Evolutionary conservation across 2,797 vertebrate genomes (phyloP).

Genomic region (Manis javanica): DNA sequence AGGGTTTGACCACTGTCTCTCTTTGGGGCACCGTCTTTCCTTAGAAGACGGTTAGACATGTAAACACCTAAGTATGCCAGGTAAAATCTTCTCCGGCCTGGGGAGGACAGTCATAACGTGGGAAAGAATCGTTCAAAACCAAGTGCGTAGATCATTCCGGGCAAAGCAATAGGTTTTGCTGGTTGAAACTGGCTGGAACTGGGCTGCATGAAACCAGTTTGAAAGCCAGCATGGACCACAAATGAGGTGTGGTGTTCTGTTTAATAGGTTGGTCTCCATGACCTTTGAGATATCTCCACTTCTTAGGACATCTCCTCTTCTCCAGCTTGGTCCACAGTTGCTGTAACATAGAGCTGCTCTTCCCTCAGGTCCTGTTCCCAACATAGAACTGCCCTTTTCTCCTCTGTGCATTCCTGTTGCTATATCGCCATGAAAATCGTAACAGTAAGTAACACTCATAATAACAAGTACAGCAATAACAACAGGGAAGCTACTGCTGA

Average conservation of each 20-base stretch:
- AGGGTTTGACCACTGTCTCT: neutral
- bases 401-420: too few relatives aligned
- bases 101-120: neutral
- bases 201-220: fast-evolving
- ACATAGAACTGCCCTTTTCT: neutral
- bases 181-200: neutral
- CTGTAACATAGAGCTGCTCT: neutral
- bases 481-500: neutral
- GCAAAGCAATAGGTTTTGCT: neutral
- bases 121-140: neutral
- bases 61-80: neutral
- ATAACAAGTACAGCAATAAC: too few relatives aligned
- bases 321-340: neutral
- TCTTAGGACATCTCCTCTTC: neutral
- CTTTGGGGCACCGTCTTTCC: neutral
- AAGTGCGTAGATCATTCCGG: neutral
- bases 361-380: too few relatives aligned
- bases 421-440: neutral
- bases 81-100: neutral
- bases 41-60: neutral
- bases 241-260: too few relatives aligned
- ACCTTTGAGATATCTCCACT: neutral
- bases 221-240: neutral
- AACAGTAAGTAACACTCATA: too few relatives aligned
- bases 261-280: neutral